Base-by-base conservation (phyloP, 2,113 vertebrate species). In the Ovis aries region DNA sequence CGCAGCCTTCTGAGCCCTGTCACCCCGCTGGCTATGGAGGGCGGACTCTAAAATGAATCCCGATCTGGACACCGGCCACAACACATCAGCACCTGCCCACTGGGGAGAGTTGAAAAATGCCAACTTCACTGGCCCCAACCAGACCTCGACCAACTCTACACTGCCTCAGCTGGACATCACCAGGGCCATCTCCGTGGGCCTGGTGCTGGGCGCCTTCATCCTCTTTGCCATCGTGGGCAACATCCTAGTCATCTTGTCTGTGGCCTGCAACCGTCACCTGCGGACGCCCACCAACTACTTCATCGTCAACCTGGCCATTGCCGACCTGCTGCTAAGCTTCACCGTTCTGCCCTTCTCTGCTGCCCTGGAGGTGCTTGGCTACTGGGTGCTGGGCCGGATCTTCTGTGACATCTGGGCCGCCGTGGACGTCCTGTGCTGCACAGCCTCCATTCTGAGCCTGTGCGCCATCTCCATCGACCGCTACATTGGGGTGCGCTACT, bases 341-440 rank as follows among this genome's bases (percentile, higher is more conserved):
- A 99, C 99, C 0, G 99, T 99, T 74, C 98, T 99, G 93, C 99
- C 99, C 0, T 99, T 99, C 97, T 99, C 99, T 1, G 99, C 99
- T 45, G 99, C 99, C 59, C 98, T 99, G 93, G 99, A 99, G 98
- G 99, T 99, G 94, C 99, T 99, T 0, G 98, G 99, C 98, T 99
- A 99, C 98, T 99, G 99, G 99, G 99, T 99, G 83, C 99, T 99
- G 98, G 99, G 99, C 81, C 98, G 99, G 92, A 99, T 99, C 97
- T 99, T 99, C 98, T 99, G 99, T 57, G 99, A 99, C 98, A 99
- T 99, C 90, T 99, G 99, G 99, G 99, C 99, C 6, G 99, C 99
- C 0, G 99, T 99, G 98, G 99, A 99, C 29, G 99, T 99, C 91
- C 98, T 99, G 91, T 99, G 99, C 98, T 99, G 99, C 98, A 99